These are phyloP conservation scores for Calliopum simillimum DNA, from an alignment of 2,888 invertebrate genomes.

Conservation along the genomic window DNA sequence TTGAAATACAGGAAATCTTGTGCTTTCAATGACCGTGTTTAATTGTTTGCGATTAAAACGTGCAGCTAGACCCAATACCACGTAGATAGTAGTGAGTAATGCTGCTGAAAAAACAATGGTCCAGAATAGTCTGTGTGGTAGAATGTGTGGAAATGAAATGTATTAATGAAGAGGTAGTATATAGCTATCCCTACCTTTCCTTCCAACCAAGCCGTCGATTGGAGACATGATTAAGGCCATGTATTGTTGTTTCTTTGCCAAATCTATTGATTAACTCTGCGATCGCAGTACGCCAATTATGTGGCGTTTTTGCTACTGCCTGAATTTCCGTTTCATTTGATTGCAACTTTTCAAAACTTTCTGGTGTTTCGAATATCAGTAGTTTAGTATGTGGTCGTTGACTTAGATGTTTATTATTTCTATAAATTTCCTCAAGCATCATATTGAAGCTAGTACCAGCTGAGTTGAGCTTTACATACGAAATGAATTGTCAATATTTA, in stretches of 20 bases:
- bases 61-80: constrained; percentile 60
- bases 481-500: too few species aligned
- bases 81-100: constrained; percentile 58
- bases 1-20: constrained; percentile 60
- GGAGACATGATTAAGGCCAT: constrained; percentile 54
- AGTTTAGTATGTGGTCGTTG: background rate
- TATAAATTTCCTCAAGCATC: constrained; percentile 22
- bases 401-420: background rate
- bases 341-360: too few species aligned
- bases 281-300: background rate
- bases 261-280: constrained; percentile 53
- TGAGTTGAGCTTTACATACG: too few species aligned
- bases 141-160: background rate
- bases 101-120: constrained; percentile 56
- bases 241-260: constrained; percentile 59
- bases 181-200: constrained; percentile 6
- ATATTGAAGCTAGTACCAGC: background rate
- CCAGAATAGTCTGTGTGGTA: constrained; percentile 56
- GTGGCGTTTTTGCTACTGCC: background rate
- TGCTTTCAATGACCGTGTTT: constrained; percentile 64
- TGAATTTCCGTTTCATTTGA: background rate
- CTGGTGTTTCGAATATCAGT: background rate
- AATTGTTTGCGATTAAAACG: constrained; percentile 59
- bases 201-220: background rate
- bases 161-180: background rate